Percentiles rank a stretch among this genome's conserved stretches.
Conservation (phyloP, 2,888 invertebrate species). For the Mycalesis mineus region DNA sequence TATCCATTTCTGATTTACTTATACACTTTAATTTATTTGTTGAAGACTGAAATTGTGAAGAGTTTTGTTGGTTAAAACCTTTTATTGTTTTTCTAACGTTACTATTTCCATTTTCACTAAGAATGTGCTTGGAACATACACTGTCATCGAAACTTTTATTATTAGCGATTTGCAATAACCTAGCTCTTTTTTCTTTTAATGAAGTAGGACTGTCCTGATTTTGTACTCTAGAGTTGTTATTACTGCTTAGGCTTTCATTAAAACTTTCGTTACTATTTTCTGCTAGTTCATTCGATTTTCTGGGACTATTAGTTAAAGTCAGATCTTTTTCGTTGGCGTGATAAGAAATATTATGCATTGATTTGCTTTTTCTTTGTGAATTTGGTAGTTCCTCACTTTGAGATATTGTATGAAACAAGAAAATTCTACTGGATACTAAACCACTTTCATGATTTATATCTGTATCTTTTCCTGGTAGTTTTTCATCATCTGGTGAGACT, state of each 20-base stretch:
- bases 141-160: constrained; percentile 46
- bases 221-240: neutral
- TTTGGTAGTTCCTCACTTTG: constrained; percentile 55
- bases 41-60: constrained; percentile 34
- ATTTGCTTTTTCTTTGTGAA: constrained; percentile 50
- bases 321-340: constrained; percentile 23
- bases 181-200: constrained; percentile 48
- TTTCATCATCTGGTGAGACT: constrained; percentile 49
- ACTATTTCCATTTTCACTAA: constrained; percentile 31
- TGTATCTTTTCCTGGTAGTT: constrained; percentile 41
- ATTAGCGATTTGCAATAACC: constrained; percentile 38
- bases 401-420: constrained; percentile 64
- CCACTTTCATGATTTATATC: constrained; percentile 57
- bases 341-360: constrained; percentile 51
- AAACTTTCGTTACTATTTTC: neutral
- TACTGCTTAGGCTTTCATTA: neutral
- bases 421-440: constrained; percentile 71
- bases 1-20: constrained; percentile 74
- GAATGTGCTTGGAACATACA: constrained; percentile 28
- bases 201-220: constrained; percentile 6
- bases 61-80: constrained; percentile 35
- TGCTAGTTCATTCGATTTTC: neutral
- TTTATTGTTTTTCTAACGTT: constrained; percentile 35
- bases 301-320: constrained; percentile 17
- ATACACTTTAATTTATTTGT: constrained; percentile 48